Percentiles rank a stretch among this genome's conserved stretches.
Evolutionary conservation across 2,888 invertebrate genomes (phyloP).

Genomic region (Chrysotoxum bicinctum): DNA sequence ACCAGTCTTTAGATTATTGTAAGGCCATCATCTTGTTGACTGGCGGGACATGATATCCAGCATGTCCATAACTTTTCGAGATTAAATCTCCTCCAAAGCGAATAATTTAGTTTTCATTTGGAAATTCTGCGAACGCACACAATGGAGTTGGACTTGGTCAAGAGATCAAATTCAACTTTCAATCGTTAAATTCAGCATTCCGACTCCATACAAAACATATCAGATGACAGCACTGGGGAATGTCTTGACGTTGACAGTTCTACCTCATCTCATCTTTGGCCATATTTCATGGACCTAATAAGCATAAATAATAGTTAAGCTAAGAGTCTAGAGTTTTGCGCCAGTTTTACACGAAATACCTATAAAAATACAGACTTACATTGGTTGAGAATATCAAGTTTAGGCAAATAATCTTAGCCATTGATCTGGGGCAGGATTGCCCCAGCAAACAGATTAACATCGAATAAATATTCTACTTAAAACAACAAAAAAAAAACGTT

Average conservation of each 20-base stretch:
- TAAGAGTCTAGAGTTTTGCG: constrained; percentile 56
- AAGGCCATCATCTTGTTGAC: constrained; percentile 28
- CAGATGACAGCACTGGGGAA: constrained; percentile 40
- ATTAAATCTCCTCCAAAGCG: constrained; percentile 59
- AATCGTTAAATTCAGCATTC: constrained; percentile 49
- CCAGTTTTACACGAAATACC: constrained; percentile 5
- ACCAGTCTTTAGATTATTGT: constrained; percentile 43
- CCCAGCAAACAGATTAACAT: constrained; percentile 41
- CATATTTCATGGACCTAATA: constrained; percentile 68
- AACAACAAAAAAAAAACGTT: neutral
- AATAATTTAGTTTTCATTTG: constrained; percentile 64
- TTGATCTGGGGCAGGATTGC: constrained; percentile 29
- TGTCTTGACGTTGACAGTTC: constrained; percentile 62
- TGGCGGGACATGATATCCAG: neutral
- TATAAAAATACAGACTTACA: neutral
- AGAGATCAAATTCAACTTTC: constrained; percentile 49
- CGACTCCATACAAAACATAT: constrained; percentile 50
- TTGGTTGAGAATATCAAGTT: constrained; percentile 33
- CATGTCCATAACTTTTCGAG: constrained; percentile 63
- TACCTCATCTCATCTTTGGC: constrained; percentile 62
- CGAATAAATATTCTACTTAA: constrained; percentile 6
- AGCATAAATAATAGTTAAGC: constrained; percentile 68
- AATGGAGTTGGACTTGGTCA: constrained; percentile 29
- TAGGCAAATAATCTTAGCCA: constrained; percentile 36
- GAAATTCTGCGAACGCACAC: constrained; percentile 60